Conservation (phyloP, 2,113 vertebrate genomes). For the Scortum barcoo region DNA sequence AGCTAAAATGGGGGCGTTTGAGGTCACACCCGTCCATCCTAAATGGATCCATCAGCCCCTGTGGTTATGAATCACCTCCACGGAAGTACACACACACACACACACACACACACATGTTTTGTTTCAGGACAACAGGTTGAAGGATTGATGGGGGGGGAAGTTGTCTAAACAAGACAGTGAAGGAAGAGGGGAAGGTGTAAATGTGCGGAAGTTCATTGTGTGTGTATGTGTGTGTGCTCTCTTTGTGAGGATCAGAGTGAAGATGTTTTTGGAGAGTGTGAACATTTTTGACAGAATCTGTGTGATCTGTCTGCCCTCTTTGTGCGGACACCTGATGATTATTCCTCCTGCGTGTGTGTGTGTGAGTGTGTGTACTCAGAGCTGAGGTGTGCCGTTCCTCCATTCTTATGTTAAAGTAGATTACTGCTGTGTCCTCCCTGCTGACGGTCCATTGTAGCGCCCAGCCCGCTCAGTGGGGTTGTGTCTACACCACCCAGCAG, state of each 20-base stretch:
- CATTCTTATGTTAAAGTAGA: slow-evolving; percentile 77
- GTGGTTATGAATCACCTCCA: slow-evolving; percentile 59
- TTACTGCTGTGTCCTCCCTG: slow-evolving; percentile 68
- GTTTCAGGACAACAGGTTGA: slow-evolving; percentile 32
- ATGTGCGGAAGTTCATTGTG: slow-evolving; percentile 42
- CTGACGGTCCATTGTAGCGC: slow-evolving; percentile 67
- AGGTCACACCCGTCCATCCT: slow-evolving; percentile 66
- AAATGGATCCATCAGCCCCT: slow-evolving; percentile 57
- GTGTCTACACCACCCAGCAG: slow-evolving; percentile 79
- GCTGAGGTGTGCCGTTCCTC: slow-evolving; percentile 57
- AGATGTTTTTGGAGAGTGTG: slow-evolving; percentile 12
- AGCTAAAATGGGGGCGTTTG: slow-evolving; percentile 13
- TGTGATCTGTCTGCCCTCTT: not conserved
- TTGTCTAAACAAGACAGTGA: slow-evolving; percentile 67
- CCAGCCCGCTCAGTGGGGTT: slow-evolving; percentile 72
- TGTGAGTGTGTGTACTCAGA: slow-evolving; percentile 47
- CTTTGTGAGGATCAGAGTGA: not conserved
- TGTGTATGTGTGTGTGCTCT: slow-evolving; percentile 3
- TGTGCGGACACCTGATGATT: slow-evolving; percentile 35
- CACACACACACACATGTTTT: slow-evolving; percentile 13
- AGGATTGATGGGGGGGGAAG: slow-evolving; percentile 34
- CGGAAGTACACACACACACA: slow-evolving; percentile 23
- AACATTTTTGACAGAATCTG: not conserved
- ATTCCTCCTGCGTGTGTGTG: slow-evolving; percentile 21
- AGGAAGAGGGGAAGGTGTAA: slow-evolving; percentile 35